Evolutionary conservation across 2,888 invertebrate species (phyloP), one percentile per base, ranked within the genome.

Genomic region (Andricus quercusramuli): DNA sequence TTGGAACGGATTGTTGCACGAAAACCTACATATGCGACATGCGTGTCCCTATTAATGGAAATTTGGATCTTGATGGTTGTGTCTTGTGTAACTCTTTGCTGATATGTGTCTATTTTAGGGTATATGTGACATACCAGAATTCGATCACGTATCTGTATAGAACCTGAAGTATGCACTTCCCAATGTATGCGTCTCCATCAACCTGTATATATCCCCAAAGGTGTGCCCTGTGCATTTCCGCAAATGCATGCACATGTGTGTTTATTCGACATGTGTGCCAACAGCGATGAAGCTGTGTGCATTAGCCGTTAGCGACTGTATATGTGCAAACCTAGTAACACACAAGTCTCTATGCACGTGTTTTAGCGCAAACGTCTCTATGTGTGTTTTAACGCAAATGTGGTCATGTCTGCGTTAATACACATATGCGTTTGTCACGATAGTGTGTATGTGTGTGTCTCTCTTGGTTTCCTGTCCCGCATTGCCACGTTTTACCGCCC

Each of bases 401-500:
- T 22, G 3, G 3, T 1, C 11, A 11, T 59, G 59, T 22, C 22
- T 22, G 56, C 56, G 56, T 56, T 56, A 56, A 56, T 56, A n/a
- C n/a, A n/a, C 1, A 3, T 3, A 56, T n/a, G n/a, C n/a, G 56
- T 56, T 2, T n/a, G n/a, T 56, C 25, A 25, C 13, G 25, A 13
- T 5, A 1, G 22, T 25, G 15, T 29, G 6, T 8, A 29, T 64
- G 17, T 68, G 29, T 8, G 68, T 47, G 68, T 68, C 44, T 44
- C 13, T 41, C 41, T 67, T 37, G 25, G 68, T 68, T 68, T 68
- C 47, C 68, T 68, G 68, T 3, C 25, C 47, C 68, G 68, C 68
- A 68, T 47, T 17, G 68, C 47, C 44, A 68, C 68, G 47, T 68
- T 68, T 67, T 68, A 47, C 44, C 68, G 47, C 68, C 68, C 68